A percentile compares a stretch with the other conserved stretches of the same genome.
phyloP scores from a whole-genome alignment of 2,888 invertebrate genomes.

The Fragum whitleyi region DNA sequence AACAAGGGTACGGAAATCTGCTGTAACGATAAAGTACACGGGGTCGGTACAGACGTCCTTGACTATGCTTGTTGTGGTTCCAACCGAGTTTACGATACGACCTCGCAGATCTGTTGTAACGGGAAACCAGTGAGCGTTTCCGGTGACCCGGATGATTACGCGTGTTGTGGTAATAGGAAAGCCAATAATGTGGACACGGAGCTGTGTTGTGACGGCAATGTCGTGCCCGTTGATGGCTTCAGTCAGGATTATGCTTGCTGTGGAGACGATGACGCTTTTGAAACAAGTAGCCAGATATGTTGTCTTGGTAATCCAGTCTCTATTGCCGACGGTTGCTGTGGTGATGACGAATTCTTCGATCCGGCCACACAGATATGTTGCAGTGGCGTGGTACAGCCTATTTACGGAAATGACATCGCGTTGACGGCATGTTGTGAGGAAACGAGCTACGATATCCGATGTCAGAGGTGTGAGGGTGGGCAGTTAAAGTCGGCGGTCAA shows the following conservation, averaged over 20 bases:
- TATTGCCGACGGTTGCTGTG: conserved; percentile 27
- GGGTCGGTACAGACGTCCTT: not conserved
- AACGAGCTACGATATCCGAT: conserved; percentile 23
- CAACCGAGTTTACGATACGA: conserved; percentile 9
- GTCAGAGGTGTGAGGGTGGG: conserved; percentile 6
- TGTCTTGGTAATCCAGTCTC: conserved; percentile 14
- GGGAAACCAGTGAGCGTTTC: not conserved
- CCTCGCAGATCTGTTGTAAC: conserved; percentile 19
- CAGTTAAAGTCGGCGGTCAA: conserved; percentile 21
- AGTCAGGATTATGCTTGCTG: not conserved
- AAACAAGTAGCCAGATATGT: conserved; percentile 25
- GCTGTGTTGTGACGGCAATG: conserved; percentile 18
- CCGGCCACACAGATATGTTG: conserved; percentile 30
- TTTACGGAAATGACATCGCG: not conserved
- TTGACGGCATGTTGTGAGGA: conserved; percentile 20
- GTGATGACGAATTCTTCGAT: conserved; percentile 18
- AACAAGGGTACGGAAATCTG: not conserved
- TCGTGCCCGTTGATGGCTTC: not conserved
- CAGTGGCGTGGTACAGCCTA: conserved; percentile 17
- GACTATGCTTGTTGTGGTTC: conserved; percentile 21
- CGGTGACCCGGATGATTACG: not conserved
- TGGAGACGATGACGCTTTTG: not conserved
- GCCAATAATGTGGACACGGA: not conserved
- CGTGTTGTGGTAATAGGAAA: not conserved
- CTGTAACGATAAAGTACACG: not conserved